These are phyloP conservation scores for Scomber japonicus DNA, from an alignment of 2,113 vertebrate genomes.

Conservation along the genomic window DNA sequence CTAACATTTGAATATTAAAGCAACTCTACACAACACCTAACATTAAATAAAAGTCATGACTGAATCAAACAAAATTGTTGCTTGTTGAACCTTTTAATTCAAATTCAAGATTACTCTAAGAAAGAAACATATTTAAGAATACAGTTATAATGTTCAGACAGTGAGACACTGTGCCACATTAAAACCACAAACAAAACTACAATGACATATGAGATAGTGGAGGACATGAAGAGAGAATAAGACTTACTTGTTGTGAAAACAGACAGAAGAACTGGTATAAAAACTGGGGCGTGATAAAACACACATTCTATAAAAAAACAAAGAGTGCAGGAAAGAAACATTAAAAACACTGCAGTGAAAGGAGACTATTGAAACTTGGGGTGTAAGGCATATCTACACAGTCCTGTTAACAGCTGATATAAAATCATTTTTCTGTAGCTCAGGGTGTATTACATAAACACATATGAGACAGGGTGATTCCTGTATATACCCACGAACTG, in stretches of 20 bases:
- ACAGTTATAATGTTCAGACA: neutral
- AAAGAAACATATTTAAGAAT: neutral
- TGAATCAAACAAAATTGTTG: neutral
- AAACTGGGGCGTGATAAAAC: conserved; percentile 99
- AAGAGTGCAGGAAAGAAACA: conserved; percentile 59
- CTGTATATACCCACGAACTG: neutral
- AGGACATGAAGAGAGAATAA: conserved; percentile 41
- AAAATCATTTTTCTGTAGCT: neutral
- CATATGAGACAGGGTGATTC: neutral
- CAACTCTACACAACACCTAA: neutral
- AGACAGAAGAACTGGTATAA: conserved; percentile 99
- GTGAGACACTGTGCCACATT: conserved; percentile 7
- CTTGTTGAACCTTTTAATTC: neutral
- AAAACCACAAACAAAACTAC: conserved; percentile 24
- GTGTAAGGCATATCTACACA: neutral
- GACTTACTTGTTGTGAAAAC: conserved; percentile 99
- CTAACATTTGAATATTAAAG: neutral
- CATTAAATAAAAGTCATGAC: neutral
- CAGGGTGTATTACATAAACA: neutral
- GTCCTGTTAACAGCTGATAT: neutral
- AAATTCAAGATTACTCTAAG: neutral
- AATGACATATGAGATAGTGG: conserved; percentile 11
- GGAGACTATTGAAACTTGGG: neutral
- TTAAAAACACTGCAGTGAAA: conserved; percentile 34
- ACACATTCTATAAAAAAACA: conserved; percentile 97